Percentiles rank a stretch among this genome's conserved stretches.
Evolutionary conservation across 1,140 invertebrate genomes (phyloP).

Genomic region (Steinernema khuongi): DNA sequence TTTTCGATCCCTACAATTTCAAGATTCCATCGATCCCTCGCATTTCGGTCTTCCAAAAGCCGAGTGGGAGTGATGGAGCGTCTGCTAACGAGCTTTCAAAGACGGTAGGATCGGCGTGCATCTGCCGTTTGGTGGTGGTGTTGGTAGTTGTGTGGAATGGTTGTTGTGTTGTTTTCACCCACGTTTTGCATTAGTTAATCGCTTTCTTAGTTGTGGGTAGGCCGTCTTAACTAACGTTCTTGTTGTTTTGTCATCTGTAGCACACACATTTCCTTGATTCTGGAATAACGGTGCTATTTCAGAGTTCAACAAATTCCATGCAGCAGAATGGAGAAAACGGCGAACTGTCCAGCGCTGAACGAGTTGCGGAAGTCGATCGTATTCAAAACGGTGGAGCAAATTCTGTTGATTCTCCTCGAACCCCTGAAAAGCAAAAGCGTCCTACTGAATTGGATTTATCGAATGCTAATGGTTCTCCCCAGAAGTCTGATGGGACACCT

Average conservation of each 20-base stretch:
- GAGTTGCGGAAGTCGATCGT: neutral
- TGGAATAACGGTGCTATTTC: too few relatives aligned
- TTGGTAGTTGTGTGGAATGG: neutral
- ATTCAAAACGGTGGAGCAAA: neutral
- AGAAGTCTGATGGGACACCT: neutral
- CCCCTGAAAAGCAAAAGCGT: neutral
- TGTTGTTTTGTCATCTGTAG: neutral
- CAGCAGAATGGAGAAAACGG: too few relatives aligned
- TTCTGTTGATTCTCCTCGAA: neutral
- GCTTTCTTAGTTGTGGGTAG: too few relatives aligned
- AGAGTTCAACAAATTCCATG: too few relatives aligned
- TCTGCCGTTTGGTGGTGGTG: slow-evolving; percentile 2
- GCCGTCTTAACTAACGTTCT: neutral
- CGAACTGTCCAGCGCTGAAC: too few relatives aligned
- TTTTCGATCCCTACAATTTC: slow-evolving; percentile 10
- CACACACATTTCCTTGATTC: too few relatives aligned
- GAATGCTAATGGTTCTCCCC: neutral
- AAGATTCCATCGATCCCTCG: slow-evolving; percentile 9
- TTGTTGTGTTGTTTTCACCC: too few relatives aligned
- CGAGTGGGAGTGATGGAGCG: neutral
- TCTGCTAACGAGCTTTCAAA: neutral
- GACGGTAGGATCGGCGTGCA: neutral
- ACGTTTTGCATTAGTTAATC: too few relatives aligned
- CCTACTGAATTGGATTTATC: neutral
- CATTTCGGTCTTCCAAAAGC: neutral